Evolutionary conservation across 2,888 invertebrate species (phyloP).

Genomic region (Microlaimidae sp.): DNA sequence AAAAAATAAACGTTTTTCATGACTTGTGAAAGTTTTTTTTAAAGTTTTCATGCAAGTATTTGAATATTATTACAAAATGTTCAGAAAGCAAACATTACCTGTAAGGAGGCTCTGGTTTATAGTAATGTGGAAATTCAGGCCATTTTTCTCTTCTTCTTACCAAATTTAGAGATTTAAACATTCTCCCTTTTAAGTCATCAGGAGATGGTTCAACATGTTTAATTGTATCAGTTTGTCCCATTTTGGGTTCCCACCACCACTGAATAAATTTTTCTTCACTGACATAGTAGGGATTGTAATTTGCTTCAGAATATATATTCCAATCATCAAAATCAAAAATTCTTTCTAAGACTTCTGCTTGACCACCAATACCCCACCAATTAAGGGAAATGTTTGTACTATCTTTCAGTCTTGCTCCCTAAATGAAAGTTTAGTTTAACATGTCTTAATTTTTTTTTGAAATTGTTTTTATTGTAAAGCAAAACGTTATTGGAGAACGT

Average conservation of each 20-base stretch:
- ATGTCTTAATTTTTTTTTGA: too few relatives aligned
- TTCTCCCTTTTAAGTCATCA: conserved; percentile 29
- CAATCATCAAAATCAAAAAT: conserved; percentile 98
- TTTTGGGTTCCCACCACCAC: conserved; percentile 26
- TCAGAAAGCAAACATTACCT: too few relatives aligned
- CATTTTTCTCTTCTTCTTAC: conserved; percentile 23
- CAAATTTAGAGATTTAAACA: conserved; percentile 26
- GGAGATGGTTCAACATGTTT: conserved; percentile 21
- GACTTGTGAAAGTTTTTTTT: too few relatives aligned
- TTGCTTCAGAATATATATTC: conserved; percentile 89
- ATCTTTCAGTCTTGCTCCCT: conserved; percentile 52
- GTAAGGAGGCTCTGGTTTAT: conserved; percentile 47
- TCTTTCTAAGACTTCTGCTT: conserved; percentile 49
- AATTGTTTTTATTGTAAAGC: too few relatives aligned
- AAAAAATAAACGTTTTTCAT: too few relatives aligned
- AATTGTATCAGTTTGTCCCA: not conserved
- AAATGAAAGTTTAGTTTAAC: too few relatives aligned
- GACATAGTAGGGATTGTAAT: conserved; percentile 67
- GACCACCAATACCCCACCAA: conserved; percentile 82
- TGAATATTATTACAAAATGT: too few relatives aligned
- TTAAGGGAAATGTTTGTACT: conserved; percentile 72
- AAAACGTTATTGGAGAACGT: too few relatives aligned
- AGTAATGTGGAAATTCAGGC: conserved; percentile 25
- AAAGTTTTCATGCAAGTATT: too few relatives aligned
- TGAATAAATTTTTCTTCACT: conserved; percentile 45